phyloP scores from a whole-genome alignment of 2,113 vertebrate species.

The Myocastor coypus region DNA sequence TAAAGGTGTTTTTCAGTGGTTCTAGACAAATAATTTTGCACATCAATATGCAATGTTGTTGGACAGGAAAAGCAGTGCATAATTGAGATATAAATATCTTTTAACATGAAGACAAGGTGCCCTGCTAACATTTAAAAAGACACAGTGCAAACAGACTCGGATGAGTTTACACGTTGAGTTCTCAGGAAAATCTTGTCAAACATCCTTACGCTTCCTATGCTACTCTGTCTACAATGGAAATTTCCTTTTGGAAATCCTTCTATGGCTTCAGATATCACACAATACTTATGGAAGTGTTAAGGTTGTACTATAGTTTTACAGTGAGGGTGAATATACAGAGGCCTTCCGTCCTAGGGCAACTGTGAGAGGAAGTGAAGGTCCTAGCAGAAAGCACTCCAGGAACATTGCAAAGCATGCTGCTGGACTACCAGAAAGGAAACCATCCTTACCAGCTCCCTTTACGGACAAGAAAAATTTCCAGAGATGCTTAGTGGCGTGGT shows the following conservation, averaged over 20 bases:
- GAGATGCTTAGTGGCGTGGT: not conserved
- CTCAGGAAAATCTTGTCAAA: slow-evolving; percentile 4
- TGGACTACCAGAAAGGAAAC: not conserved
- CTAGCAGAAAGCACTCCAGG: not conserved
- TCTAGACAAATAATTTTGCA: slow-evolving; percentile 57
- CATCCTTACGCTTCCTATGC: not conserved
- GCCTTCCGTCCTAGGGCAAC: fast-evolving
- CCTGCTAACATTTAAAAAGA: slow-evolving; percentile 52
- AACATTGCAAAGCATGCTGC: not conserved
- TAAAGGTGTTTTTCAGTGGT: slow-evolving; percentile 10
- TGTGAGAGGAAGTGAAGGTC: not conserved
- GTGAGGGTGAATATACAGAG: no score
- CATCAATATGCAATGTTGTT: slow-evolving; percentile 24
- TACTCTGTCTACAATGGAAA: not conserved
- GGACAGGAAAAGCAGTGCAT: not conserved
- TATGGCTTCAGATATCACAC: not conserved
- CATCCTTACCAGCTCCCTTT: not conserved
- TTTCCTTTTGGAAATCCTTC: not conserved
- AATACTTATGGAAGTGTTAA: not conserved
- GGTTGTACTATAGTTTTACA: not conserved
- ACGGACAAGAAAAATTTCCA: not conserved
- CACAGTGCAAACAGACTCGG: not conserved
- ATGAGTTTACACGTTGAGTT: slow-evolving; percentile 50
- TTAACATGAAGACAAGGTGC: not conserved
- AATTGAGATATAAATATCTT: not conserved